Evolutionary conservation across 1,140 invertebrate species (phyloP).

Genomic region (Oryctes rhinoceros): DNA sequence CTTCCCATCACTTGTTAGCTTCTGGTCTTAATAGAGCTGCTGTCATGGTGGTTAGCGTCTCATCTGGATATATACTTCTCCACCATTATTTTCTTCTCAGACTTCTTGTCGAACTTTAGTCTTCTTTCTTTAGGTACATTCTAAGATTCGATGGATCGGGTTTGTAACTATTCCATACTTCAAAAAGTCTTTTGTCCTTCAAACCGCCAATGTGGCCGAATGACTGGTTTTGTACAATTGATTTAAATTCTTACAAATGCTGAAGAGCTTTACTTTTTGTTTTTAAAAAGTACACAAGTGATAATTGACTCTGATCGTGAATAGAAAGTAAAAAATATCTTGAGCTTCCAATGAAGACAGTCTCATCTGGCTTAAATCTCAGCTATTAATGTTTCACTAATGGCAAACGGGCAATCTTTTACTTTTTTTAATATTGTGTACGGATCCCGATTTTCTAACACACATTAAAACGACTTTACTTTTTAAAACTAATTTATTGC

Average conservation of each 20-base stretch:
- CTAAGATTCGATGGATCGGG: conserved; percentile 47
- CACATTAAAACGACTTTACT: too few relatives aligned
- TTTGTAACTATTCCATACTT: conserved; percentile 48
- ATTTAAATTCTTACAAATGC: background rate
- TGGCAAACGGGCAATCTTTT: too few relatives aligned
- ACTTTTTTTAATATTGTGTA: too few relatives aligned
- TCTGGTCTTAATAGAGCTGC: too few relatives aligned
- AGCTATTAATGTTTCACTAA: too few relatives aligned
- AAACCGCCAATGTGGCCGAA: conserved; percentile 13
- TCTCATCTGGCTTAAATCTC: too few relatives aligned
- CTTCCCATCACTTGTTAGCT: background rate
- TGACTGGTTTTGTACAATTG: background rate
- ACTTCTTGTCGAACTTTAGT: conserved; percentile 44
- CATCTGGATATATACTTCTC: too few relatives aligned
- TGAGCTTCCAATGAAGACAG: too few relatives aligned
- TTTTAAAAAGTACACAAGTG: conserved; percentile 14
- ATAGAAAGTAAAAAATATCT: background rate
- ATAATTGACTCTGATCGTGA: background rate
- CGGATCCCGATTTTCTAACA: too few relatives aligned
- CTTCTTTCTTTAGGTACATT: conserved; percentile 45
- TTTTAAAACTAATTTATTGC: too few relatives aligned
- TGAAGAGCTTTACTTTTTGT: background rate
- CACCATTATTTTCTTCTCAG: conserved; percentile 32
- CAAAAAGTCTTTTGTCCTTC: conserved; percentile 54
- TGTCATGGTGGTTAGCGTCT: too few relatives aligned